These are phyloP conservation scores for Drosophila burlai DNA, from an alignment of 1,140 invertebrate species.

Conservation along the genomic window DNA sequence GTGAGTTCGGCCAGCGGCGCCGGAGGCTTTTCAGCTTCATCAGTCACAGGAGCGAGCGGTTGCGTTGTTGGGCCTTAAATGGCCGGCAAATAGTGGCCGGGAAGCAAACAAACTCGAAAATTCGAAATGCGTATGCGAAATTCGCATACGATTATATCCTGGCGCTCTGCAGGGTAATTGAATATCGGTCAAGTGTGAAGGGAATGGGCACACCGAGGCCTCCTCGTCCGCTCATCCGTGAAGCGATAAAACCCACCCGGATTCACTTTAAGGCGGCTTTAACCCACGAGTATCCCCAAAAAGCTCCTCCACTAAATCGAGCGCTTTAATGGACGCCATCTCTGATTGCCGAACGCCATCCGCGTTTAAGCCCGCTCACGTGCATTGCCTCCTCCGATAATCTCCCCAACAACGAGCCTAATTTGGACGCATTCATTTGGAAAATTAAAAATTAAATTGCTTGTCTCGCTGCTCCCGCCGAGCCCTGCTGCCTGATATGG, in stretches of 20 bases:
- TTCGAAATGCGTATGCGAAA: constrained; percentile 9
- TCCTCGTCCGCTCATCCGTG: constrained; percentile 56
- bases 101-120: constrained; percentile 14
- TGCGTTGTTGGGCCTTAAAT: constrained; percentile 45
- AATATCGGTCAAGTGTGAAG: constrained; percentile 80
- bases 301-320: constrained; percentile 8
- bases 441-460: constrained; percentile 84
- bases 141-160: constrained; percentile 30
- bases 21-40: constrained; percentile 76
- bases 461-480: constrained; percentile 62
- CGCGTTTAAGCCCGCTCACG: constrained; percentile 36
- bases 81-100: constrained; percentile 59
- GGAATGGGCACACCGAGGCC: neutral
- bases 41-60: constrained; percentile 64
- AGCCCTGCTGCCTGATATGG: constrained; percentile 20
- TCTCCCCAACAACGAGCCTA: constrained; percentile 74
- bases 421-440: constrained; percentile 81
- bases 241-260: constrained; percentile 74
- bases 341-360: constrained; percentile 18
- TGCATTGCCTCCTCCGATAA: constrained; percentile 46
- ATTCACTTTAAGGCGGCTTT: constrained; percentile 34
- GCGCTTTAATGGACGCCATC: constrained; percentile 35
- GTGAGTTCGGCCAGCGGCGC: constrained; percentile 10
- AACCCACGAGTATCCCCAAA: constrained; percentile 11
- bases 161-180: constrained; percentile 67